Evolutionary conservation across 2,797 vertebrate species (phyloP), one percentile per base, ranked within the genome.

Genomic region (Allobates femoralis): DNA sequence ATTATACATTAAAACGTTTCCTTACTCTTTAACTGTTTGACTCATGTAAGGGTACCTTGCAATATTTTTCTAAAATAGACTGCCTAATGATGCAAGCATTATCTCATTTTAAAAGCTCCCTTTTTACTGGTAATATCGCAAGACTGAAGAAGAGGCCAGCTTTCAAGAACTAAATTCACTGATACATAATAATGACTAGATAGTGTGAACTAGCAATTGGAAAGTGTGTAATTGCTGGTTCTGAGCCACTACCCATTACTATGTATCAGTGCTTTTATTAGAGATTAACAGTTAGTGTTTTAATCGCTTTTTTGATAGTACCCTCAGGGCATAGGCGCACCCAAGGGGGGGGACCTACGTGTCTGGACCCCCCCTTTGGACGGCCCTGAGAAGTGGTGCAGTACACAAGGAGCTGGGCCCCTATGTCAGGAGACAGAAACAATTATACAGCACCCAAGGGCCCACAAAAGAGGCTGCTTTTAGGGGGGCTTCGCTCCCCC

Each of bases 151-250:
- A 73, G 50, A 50, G 37, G 46, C 32, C 41, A 23, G 19, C 37
- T 73, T 37, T 73, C 5, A 73, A 73, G 41, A 37, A 46, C 46
- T 73, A 73, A 73, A 73, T 46, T 23, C 69, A 73, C 69, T 50
- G 69, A 73, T 73, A 73, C 69, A 50, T 73, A 50, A 37, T 73
- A 73, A 73, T 73, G 37, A 37, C 37, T 73, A 73, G 69, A 73
- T 23, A 23, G 11, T 73, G 37, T 26, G 37, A 73, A 50, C 69
- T 16, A 73, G 69, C 37, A 73, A 73, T 73, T 73, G 50, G 46
- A 73, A 37, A 73, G 11, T 73, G 12, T 5, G 1, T 37, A 73
- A 73, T 73, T 73, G 69, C 69, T 73, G 50, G 69, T 73, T 73
- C 69, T n/a, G n/a, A n/a, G n/a, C 46, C 69, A 73, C 37, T 41